Base-by-base conservation (phyloP, 2,888 invertebrate genomes). In the Epinotia nisella region DNA sequence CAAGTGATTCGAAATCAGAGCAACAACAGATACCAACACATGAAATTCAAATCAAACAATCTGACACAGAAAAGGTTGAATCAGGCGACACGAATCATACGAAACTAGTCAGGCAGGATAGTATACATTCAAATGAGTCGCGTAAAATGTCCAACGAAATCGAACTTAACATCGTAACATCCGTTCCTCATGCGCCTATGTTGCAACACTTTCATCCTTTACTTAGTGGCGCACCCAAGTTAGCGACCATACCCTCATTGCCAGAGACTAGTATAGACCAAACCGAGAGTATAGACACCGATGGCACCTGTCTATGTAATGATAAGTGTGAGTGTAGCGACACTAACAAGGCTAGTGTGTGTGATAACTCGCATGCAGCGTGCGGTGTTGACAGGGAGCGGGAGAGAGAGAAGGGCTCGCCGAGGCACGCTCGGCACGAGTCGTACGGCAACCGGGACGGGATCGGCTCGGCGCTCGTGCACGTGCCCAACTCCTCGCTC, bases 341-440 rank as follows among this genome's bases (percentile, higher is more conserved):
- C 74, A 87, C 89, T 93, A 92, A 92, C 92, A 85, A 81, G 80
- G 87, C 85, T 90, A 92, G 92, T 89, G 92, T 92, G 92, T 92
- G 93, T 92, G 88, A 85, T 93, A 92, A 93, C 93, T 90, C 89
- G 93, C 93, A 93, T 93, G 93, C 93, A 87, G 93, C 87, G 92
- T 93, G 93, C 88, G 85, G 82, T 92, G 87, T 87, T 87, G 89
- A 86, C 93, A 89, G 91, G 89, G 91, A 91, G 76, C 84, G 84
- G 77, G 91, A 90, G 80, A 78, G 83, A 79, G 90, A 90, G 49
- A 86, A 78, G 73, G 90, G 87, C 13, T 91, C 92, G 78, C 94
- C 94, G 76, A 87, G 93, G 70, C 94, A 95, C 81, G 88, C 94
- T 41, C 86, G 94, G 15, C 93, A 95, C 76, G 95, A 95, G 85